phyloP scores from a whole-genome alignment of 2,113 vertebrate genomes.

The Pycnonotus jocosus region DNA sequence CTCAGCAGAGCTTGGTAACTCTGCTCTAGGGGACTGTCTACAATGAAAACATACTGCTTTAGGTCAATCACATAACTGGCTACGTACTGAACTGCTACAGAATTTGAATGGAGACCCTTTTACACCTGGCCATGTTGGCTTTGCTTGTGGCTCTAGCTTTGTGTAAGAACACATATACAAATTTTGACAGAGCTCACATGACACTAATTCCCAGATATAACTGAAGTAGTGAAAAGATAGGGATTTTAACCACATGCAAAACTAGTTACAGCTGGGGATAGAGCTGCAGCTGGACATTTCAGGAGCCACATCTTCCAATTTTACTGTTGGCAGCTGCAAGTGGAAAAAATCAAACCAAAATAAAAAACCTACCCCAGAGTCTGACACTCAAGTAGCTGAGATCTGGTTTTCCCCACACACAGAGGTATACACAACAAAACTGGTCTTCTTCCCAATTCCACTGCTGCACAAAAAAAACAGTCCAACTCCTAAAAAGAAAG shows the following conservation, averaged over 20 bases:
- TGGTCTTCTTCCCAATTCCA: background rate
- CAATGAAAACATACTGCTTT: background rate
- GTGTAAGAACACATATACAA: background rate
- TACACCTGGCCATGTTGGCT: background rate
- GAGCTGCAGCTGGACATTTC: background rate
- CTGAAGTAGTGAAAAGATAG: background rate
- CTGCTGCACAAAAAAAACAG: background rate
- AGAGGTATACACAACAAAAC: background rate
- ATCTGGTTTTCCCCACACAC: fast-evolving
- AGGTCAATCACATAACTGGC: background rate
- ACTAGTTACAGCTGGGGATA: background rate
- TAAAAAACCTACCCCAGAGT: background rate
- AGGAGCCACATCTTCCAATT: background rate
- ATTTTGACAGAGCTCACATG: background rate
- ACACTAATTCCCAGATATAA: background rate
- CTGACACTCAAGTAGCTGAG: background rate
- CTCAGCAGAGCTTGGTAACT: background rate
- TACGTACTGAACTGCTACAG: background rate
- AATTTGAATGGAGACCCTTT: background rate
- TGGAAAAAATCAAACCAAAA: background rate
- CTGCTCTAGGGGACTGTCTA: background rate
- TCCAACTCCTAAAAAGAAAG: background rate
- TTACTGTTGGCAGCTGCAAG: background rate
- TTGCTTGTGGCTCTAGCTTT: background rate
- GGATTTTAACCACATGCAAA: background rate